A percentile compares a stretch with the other conserved stretches of the same genome.
Evolutionary conservation across 2,113 vertebrate genomes (phyloP).

Genomic region (Sardina pilchardus): DNA sequence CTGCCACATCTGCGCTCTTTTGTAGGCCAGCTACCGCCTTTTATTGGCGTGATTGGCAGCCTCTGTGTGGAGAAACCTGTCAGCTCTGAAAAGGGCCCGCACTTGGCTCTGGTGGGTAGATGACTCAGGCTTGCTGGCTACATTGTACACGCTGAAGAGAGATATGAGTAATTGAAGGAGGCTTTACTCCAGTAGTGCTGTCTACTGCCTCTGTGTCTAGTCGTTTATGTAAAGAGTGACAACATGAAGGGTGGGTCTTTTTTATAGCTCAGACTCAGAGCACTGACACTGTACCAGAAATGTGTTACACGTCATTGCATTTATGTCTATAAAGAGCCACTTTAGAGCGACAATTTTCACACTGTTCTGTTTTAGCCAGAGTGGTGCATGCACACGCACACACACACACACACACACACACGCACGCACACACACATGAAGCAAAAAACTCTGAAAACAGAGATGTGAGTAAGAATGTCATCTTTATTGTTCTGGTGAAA

Average conservation of each 20-base stretch:
- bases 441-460: not conserved
- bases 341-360: not conserved
- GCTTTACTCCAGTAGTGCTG: not conserved
- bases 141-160: not conserved
- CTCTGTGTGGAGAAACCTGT: conserved; percentile 25
- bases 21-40: not conserved
- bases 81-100: conserved; percentile 8
- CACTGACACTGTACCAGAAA: not conserved
- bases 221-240: not conserved
- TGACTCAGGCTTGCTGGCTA: conserved; percentile 1
- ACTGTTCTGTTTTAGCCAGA: not conserved
- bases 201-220: not conserved
- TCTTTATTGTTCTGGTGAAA: conserved; percentile 19
- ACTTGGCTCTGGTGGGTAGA: conserved; percentile 18
- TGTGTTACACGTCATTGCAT: not conserved
- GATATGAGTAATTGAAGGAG: not conserved
- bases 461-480: conserved; percentile 19
- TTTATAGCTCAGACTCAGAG: not conserved
- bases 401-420: not conserved
- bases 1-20: not conserved
- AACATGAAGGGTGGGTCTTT: not conserved
- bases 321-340: not conserved
- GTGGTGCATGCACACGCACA: not conserved
- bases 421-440: not conserved
- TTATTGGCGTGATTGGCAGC: not conserved